These are phyloP conservation scores for Glossophaga mutica DNA, from an alignment of 2,797 vertebrate species.

Conservation along the genomic window DNA sequence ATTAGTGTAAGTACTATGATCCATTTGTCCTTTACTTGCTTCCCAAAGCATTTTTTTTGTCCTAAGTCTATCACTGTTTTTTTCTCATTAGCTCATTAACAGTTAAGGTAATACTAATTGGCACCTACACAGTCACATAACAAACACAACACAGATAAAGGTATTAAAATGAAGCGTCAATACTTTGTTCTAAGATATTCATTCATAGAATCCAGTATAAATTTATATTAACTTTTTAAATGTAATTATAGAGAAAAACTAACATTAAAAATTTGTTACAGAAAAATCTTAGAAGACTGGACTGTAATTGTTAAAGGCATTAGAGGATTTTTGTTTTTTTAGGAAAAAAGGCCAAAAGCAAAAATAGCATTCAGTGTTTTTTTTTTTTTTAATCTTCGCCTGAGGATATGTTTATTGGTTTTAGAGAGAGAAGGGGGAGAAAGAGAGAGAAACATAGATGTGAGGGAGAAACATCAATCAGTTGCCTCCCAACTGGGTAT, in stretches of 20 bases:
- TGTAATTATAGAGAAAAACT: neutral
- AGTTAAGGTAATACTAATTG: slow-evolving; percentile 7
- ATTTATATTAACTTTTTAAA: neutral
- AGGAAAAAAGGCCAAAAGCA: neutral
- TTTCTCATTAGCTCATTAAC: neutral
- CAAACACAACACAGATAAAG: neutral
- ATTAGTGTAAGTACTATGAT: neutral
- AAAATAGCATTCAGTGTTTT: neutral
- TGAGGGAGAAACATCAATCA: neutral
- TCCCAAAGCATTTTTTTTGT: neutral
- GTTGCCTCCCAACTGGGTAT: neutral
- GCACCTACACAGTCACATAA: neutral
- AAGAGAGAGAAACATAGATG: neutral
- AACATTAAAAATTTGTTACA: neutral
- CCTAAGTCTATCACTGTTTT: neutral
- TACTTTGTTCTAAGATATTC: neutral
- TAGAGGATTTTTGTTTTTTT: neutral
- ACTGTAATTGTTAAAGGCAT: neutral
- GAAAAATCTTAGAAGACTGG: neutral
- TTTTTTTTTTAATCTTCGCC: neutral
- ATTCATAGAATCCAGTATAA: neutral
- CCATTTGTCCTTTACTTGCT: neutral
- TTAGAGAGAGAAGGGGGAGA: neutral
- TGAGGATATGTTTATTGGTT: neutral
- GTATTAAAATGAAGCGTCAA: neutral